A percentile compares a stretch with the other conserved stretches of the same genome.
phyloP scores from a whole-genome alignment of 2,113 vertebrate species.

The Scolopax mira region DNA sequence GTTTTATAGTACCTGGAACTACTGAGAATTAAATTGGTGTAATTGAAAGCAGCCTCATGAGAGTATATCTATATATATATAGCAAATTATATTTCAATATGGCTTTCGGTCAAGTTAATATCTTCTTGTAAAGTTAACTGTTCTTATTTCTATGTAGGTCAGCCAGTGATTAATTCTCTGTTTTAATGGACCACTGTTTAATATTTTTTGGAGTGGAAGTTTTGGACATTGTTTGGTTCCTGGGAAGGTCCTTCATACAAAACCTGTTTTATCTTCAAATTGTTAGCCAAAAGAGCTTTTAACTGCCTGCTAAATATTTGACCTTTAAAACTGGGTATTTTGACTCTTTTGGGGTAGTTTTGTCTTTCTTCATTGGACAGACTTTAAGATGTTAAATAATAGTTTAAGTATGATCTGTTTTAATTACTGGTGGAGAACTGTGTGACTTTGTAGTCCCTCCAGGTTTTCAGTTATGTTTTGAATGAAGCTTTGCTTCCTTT shows the following conservation, averaged over 20 bases:
- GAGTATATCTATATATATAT: neutral
- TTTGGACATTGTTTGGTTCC: neutral
- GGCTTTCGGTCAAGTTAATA: neutral
- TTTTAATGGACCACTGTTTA: neutral
- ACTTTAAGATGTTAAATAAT: neutral
- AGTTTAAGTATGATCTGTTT: neutral
- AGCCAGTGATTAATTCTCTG: neutral
- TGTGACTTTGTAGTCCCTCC: neutral
- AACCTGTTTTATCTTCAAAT: neutral
- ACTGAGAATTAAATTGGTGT: neutral
- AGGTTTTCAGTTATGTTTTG: neutral
- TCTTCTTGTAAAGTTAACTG: neutral
- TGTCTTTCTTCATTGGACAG: neutral
- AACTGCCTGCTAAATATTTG: neutral
- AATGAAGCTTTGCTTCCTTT: neutral
- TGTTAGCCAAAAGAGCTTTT: neutral
- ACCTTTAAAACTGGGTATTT: neutral
- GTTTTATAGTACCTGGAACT: neutral
- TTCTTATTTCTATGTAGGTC: neutral
- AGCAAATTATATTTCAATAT: neutral
- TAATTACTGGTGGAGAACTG: neutral
- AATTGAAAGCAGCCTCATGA: neutral
- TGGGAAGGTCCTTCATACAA: neutral
- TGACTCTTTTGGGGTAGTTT: neutral
- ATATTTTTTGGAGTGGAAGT: neutral